Conservation (phyloP, 1,140 invertebrate species). For the Fopius arisanus region DNA sequence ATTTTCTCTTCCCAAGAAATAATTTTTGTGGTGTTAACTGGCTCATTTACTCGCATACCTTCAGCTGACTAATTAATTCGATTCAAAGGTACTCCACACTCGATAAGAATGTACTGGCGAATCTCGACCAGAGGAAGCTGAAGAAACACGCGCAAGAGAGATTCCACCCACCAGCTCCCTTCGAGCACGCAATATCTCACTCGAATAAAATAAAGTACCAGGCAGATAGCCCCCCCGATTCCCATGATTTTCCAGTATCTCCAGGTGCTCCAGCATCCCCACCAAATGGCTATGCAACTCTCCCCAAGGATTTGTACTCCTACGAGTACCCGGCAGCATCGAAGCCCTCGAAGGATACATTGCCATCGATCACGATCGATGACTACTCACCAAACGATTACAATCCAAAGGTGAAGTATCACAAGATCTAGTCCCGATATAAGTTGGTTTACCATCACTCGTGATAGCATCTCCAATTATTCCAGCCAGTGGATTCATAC, state of each 20-base stretch:
- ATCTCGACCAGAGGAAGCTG: conserved; percentile 35
- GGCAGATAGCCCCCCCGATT: background rate
- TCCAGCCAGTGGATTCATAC: conserved; percentile 37
- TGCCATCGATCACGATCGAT: conserved; percentile 18
- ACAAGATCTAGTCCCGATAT: too few species aligned
- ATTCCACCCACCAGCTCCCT: conserved; percentile 51
- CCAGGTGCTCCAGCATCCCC: background rate
- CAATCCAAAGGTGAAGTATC: conserved; percentile 19
- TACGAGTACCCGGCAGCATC: conserved; percentile 35
- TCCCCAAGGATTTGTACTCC: conserved; percentile 31
- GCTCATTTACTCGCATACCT: too few species aligned
- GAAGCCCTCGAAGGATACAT: conserved; percentile 12
- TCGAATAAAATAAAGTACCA: conserved; percentile 31
- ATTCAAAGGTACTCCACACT: conserved; percentile 37
- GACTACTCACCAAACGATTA: conserved; percentile 29
- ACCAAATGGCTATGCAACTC: conserved; percentile 28
- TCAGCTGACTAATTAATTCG: background rate
- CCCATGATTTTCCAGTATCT: background rate
- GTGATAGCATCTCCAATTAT: conserved; percentile 2
- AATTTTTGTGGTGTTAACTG: too few species aligned
- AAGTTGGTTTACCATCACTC: background rate
- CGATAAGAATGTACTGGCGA: conserved; percentile 45
- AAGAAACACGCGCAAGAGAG: conserved; percentile 50
- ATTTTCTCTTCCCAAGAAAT: too few species aligned
- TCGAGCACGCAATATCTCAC: conserved; percentile 41